These are phyloP conservation scores for Pseudochromis fuscus DNA, from an alignment of 2,797 vertebrate species.

Conservation along the genomic window DNA sequence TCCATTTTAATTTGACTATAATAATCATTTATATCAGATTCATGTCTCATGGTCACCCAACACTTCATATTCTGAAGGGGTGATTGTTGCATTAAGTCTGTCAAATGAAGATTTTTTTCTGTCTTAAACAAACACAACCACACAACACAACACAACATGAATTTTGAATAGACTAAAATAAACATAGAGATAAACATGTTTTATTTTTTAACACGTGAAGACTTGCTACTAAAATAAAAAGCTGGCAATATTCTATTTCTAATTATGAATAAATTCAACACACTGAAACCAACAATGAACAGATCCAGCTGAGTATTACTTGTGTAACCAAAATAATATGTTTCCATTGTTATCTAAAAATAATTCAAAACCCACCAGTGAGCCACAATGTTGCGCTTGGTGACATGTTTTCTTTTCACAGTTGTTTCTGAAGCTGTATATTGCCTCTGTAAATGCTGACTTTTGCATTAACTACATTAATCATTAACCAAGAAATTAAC, in stretches of 20 bases:
- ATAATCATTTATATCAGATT: neutral
- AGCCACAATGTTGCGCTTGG: neutral
- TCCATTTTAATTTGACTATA: constrained; percentile 18
- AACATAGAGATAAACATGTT: neutral
- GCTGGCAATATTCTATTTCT: too few relatives aligned
- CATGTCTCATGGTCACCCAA: neutral
- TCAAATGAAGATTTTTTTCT: neutral
- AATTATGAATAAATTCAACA: neutral
- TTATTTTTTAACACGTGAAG: neutral
- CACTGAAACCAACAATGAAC: neutral
- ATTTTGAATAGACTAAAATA: neutral
- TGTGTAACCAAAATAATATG: neutral
- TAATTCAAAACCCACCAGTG: neutral
- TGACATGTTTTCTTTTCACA: neutral
- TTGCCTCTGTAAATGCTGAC: neutral
- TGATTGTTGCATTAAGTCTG: neutral
- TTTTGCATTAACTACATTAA: neutral
- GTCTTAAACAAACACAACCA: neutral
- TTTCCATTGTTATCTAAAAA: neutral
- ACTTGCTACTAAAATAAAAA: neutral
- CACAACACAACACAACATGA: neutral
- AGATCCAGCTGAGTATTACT: neutral
- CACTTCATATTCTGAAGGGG: neutral
- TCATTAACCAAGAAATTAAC: constrained; percentile 4
- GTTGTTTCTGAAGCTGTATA: neutral